Percentiles rank a stretch among this genome's conserved stretches.
Evolutionary conservation across 2,888 invertebrate species (phyloP).

Genomic region (Eledone cirrhosa): DNA sequence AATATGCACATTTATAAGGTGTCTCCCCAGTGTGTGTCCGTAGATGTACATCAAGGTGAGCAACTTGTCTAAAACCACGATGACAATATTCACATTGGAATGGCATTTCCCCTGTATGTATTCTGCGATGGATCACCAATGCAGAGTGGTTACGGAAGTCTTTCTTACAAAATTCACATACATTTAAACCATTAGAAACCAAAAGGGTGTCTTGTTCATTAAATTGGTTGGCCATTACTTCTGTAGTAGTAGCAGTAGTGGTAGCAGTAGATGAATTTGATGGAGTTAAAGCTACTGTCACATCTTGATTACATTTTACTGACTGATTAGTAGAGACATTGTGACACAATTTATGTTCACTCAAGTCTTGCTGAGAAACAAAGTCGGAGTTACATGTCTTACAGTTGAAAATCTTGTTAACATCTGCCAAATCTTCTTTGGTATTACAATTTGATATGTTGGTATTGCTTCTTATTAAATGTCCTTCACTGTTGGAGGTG

Average conservation of each 20-base stretch:
- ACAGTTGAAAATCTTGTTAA: no score
- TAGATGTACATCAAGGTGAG: constrained; percentile 10
- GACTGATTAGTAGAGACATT: not conserved
- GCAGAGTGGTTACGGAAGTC: constrained; percentile 22
- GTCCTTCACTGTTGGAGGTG: not conserved
- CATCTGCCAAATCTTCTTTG: not conserved
- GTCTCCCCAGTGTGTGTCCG: not conserved
- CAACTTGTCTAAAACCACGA: constrained; percentile 7
- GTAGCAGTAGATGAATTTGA: not conserved
- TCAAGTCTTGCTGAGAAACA: no score
- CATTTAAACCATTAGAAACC: not conserved
- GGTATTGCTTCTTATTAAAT: not conserved
- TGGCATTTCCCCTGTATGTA: constrained; percentile 13
- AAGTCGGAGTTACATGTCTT: no score
- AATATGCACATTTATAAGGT: constrained; percentile 11
- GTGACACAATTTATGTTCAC: no score
- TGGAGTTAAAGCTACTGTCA: not conserved
- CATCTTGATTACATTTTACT: not conserved
- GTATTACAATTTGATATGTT: not conserved
- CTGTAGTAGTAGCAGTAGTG: not conserved
- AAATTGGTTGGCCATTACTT: not conserved
- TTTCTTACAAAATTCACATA: constrained; percentile 20
- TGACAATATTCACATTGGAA: constrained; percentile 20
- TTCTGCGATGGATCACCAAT: not conserved
- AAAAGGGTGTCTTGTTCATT: not conserved